phyloP scores from a whole-genome alignment of 2,797 vertebrate genomes.

The Balearica regulorum region DNA sequence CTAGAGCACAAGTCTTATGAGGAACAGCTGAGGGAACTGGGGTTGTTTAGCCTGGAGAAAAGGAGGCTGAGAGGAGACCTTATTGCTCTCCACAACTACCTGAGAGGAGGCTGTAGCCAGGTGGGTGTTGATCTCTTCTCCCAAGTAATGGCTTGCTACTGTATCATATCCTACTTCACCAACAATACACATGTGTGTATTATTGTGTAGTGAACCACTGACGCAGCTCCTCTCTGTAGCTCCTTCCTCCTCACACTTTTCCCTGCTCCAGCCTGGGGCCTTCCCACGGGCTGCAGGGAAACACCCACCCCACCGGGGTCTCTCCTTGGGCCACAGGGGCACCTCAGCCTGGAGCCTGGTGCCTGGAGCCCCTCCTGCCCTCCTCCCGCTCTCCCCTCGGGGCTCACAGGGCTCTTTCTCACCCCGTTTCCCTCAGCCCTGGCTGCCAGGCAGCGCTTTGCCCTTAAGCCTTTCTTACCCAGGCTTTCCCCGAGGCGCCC shows the following conservation, averaged over 20 bases:
- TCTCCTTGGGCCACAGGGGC: no score
- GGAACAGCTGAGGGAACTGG: no score
- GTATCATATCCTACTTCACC: neutral
- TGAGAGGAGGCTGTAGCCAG: no score
- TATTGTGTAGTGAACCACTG: neutral
- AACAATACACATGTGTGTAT: rapidly evolving
- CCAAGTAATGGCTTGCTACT: neutral
- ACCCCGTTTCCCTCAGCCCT: neutral
- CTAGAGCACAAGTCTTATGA: no score
- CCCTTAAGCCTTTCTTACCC: neutral
- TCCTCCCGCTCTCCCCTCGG: neutral
- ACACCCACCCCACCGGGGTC: no score
- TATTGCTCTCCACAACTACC: no score
- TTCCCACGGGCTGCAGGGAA: no score
- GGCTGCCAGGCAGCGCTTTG: neutral
- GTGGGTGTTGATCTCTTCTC: no score
- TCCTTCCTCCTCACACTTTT: rapidly evolving
- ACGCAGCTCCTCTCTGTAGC: no score
- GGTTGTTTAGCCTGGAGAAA: no score
- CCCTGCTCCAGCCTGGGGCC: no score
- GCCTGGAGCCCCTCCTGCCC: neutral
- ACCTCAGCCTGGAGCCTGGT: rapidly evolving
- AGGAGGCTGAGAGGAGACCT: no score
- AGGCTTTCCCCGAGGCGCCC: neutral
- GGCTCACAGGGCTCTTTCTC: neutral